Evolutionary conservation across 2,888 invertebrate species (phyloP).

Genomic region (Deilephila elpenor): DNA sequence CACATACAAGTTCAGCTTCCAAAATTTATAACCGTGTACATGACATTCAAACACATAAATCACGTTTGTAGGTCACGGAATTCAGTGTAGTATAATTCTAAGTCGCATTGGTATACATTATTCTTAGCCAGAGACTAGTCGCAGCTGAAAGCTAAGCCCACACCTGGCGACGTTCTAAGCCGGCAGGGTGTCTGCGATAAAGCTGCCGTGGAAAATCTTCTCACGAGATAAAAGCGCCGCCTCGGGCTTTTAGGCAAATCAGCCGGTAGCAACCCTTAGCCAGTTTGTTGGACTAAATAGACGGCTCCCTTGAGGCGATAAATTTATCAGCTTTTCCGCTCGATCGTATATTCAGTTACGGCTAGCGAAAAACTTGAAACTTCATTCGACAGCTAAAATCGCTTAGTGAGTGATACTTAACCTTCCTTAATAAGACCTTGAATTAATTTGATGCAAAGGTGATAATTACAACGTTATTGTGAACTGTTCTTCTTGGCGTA

Average conservation of each 20-base stretch:
- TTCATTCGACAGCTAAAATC: not conserved
- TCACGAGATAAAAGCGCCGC: conserved; percentile 22
- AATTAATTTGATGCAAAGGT: not conserved
- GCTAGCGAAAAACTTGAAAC: conserved; percentile 3
- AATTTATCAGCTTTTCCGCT: conserved; percentile 39
- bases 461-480: conserved; percentile 8
- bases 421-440: conserved; percentile 13
- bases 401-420: not conserved
- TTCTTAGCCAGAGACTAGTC: not conserved
- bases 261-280: conserved; percentile 39
- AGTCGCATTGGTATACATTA: not conserved
- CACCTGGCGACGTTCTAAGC: conserved; percentile 8
- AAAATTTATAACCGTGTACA: not conserved
- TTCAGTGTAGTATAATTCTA: not conserved
- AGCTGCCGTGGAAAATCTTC: conserved; percentile 12
- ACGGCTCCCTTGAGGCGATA: conserved; percentile 42
- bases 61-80: too few species aligned
- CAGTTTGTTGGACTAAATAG: conserved; percentile 40
- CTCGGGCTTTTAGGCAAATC: conserved; percentile 47
- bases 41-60: not conserved
- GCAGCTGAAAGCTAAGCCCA: not conserved
- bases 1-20: not conserved
- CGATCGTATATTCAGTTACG: conserved; percentile 17
- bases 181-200: conserved; percentile 5
- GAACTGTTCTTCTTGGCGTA: not conserved